Evolutionary conservation across 2,113 vertebrate genomes (phyloP).

Genomic region (Sylvietta virens): DNA sequence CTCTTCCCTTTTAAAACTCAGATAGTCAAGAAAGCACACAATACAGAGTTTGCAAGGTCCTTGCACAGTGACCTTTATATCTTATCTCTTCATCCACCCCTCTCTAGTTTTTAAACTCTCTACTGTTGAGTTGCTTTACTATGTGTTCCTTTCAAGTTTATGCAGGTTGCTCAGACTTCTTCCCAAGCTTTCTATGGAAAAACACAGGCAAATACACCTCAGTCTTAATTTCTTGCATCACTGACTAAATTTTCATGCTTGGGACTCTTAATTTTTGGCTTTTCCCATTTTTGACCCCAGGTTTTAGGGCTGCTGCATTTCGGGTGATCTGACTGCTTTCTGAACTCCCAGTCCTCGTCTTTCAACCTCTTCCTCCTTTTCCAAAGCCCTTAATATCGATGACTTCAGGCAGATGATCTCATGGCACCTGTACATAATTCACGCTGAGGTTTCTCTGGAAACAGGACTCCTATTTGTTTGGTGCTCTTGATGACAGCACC

Average conservation of each 20-base stretch:
- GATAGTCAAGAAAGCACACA: background rate
- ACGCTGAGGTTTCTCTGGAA: constrained; percentile 2
- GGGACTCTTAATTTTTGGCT: background rate
- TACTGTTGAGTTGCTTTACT: background rate
- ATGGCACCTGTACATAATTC: background rate
- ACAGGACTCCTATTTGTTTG: background rate
- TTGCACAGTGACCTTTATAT: background rate
- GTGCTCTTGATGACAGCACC: background rate
- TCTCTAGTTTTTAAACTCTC: background rate
- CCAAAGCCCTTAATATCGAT: background rate
- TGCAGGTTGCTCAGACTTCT: background rate
- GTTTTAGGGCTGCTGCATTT: background rate
- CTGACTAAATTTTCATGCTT: background rate
- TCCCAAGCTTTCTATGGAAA: background rate
- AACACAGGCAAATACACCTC: background rate
- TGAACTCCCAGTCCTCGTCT: background rate
- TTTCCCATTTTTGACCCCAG: background rate
- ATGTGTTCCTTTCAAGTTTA: background rate
- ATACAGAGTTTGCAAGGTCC: background rate
- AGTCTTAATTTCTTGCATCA: background rate
- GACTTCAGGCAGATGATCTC: background rate
- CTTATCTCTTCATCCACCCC: background rate
- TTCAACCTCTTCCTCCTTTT: background rate
- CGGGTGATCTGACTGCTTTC: background rate
- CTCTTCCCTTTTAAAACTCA: background rate